Evolutionary conservation across 2,113 vertebrate genomes (phyloP), one percentile per base, ranked within the genome.

Genomic region (Sylvietta virens): DNA sequence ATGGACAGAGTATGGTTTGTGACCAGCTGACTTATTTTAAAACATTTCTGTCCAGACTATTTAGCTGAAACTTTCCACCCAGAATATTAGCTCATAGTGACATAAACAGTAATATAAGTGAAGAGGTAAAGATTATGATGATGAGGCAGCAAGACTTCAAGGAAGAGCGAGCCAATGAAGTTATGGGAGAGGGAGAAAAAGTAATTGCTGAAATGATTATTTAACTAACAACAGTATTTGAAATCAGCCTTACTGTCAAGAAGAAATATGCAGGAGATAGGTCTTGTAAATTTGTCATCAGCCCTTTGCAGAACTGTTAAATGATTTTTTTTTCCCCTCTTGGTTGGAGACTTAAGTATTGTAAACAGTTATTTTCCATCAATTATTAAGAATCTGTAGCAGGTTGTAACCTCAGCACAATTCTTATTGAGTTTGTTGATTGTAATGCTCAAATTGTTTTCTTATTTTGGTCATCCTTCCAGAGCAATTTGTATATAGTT

Each of bases 151-250:
- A 45, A 77, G 66, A 67, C 19, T 58, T 64, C 3, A 69, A 57
- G 24, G 48, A 85, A 35, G 20, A 71, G 31, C 60, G 58, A 86
- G 42, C 12, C 37, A 64, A 10, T 64, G 31, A 90, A 84, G 28
- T 79, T 71, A 11, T 4, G 7, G 10, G 6, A 2, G 4, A 1
- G 11, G 10, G 20, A 7, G 5, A 3, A 11, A 24, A 58, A 44
- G 5, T 20, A 65, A 26, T 90, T 72, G 16, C 27, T 80, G 48
- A 72, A 90, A 60, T 72, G 1, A 16, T 39, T 74, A 20, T 92
- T 79, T 88, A 66, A 33, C 9, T 87, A 62, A 24, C 17, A 82
- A 14, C 24, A 51, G 26, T 64, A 24, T 72, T 81, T 79, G 28
- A 65, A n/a, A 37, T 39, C 80, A 70, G 18, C 18, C 3, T 81